Percentiles rank a stretch among this genome's conserved stretches.
These are phyloP conservation scores for Noctua pronuba DNA, from an alignment of 2,888 invertebrate genomes.

Conservation along the genomic window DNA sequence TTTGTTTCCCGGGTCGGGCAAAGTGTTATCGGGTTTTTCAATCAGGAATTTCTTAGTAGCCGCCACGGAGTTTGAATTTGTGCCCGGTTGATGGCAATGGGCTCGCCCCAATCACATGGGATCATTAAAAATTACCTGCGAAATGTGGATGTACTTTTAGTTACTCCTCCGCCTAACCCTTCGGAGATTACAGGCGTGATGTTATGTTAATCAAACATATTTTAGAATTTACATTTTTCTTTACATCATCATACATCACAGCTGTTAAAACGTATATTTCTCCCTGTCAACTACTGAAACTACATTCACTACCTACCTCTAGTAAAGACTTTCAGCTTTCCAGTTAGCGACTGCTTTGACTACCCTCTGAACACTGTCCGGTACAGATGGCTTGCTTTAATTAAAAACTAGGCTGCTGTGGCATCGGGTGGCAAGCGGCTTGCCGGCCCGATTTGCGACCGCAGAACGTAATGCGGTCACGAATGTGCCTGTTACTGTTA, in stretches of 20 bases:
- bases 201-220: neutral
- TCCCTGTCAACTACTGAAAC: neutral
- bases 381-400: constrained; percentile 47
- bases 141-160: too few relatives aligned
- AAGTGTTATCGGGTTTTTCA: too few relatives aligned
- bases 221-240: neutral
- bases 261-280: neutral
- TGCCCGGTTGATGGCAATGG: too few relatives aligned
- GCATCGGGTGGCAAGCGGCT: constrained; percentile 10
- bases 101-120: too few relatives aligned
- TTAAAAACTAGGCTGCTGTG: constrained; percentile 38
- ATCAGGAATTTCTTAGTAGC: too few relatives aligned
- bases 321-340: constrained; percentile 14
- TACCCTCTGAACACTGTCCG: constrained; percentile 11
- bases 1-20: too few relatives aligned
- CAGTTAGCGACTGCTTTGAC: constrained; percentile 27
- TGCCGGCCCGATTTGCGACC: constrained; percentile 28
- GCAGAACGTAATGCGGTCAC: constrained; percentile 38
- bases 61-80: too few relatives aligned
- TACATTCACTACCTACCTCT: neutral
- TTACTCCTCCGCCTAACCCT: too few relatives aligned
- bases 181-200: too few relatives aligned
- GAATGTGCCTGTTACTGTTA: constrained; percentile 33
- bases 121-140: too few relatives aligned
- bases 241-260: neutral